A percentile compares a stretch with the other conserved stretches of the same genome.
Evolutionary conservation across 37 sponge, comb jelly and placozoan species (phyloP).

Genomic region (Spongilla lacustris): DNA sequence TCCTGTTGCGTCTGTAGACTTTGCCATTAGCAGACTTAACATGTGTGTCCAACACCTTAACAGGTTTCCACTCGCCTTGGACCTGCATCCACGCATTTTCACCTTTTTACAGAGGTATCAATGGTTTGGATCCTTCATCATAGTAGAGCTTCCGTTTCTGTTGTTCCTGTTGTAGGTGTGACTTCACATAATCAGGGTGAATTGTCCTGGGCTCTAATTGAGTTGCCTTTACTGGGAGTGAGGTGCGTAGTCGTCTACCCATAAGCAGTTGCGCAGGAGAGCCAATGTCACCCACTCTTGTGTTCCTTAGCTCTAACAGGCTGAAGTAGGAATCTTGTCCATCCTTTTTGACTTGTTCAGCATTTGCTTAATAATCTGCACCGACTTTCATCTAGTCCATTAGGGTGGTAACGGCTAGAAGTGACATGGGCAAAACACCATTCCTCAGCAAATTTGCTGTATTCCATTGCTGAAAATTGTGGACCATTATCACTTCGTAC

Average conservation of each 20-base stretch:
- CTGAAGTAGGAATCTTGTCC: neutral
- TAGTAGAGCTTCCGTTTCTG: neutral
- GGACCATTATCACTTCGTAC: neutral
- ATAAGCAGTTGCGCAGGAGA: conserved; percentile 8
- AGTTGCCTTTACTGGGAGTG: neutral
- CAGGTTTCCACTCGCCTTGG: conserved; percentile 6
- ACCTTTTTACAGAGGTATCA: neutral
- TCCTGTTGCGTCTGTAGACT: too few species aligned
- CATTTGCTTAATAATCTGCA: conserved; percentile 5
- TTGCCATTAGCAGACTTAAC: too few species aligned
- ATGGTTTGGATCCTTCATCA: neutral
- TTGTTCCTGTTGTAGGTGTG: neutral
- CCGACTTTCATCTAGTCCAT: conserved; percentile 9
- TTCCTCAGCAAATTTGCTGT: neutral
- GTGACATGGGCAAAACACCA: neutral
- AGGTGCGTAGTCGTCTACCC: neutral
- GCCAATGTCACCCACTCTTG: neutral
- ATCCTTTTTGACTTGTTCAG: neutral
- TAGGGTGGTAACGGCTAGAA: neutral
- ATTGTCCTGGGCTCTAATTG: neutral
- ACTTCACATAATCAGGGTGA: neutral
- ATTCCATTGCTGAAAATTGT: conserved; percentile 9
- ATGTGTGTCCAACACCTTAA: neutral
- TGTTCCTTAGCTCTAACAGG: neutral
- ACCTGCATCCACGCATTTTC: neutral